These are phyloP conservation scores for Plemyria rubiginata DNA, from an alignment of 2,888 invertebrate genomes.

Conservation along the genomic window DNA sequence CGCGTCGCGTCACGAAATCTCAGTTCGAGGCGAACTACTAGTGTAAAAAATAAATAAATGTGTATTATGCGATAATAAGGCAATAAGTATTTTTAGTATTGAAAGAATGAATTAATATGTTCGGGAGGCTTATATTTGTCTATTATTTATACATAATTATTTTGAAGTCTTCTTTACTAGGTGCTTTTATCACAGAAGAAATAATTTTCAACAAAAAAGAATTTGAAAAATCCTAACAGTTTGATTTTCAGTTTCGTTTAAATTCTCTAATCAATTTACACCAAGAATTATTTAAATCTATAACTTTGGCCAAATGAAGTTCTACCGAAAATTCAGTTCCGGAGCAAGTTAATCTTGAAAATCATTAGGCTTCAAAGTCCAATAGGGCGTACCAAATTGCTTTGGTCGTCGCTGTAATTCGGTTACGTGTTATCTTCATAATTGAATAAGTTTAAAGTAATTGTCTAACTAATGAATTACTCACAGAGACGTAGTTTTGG, in stretches of 20 bases:
- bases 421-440: conserved; percentile 31
- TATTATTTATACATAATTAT: no score
- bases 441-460: conserved; percentile 34
- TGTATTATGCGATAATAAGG: no score
- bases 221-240: no score
- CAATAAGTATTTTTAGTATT: no score
- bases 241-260: background rate
- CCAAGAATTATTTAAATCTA: background rate
- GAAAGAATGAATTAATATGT: no score
- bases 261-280: background rate
- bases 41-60: no score
- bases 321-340: conserved; percentile 24
- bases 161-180: no score
- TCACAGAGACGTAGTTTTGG: no score
- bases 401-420: conserved; percentile 29
- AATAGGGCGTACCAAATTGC: conserved; percentile 34
- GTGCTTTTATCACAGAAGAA: no score
- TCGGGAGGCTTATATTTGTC: no score
- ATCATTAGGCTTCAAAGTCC: conserved; percentile 36
- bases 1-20: no score
- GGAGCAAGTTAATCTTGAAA: conserved; percentile 31
- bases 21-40: no score
- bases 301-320: conserved; percentile 27
- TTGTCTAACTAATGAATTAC: conserved; percentile 17
- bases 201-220: background rate